A percentile compares a stretch with the other conserved stretches of the same genome.
phyloP scores from a whole-genome alignment of 2,888 invertebrate genomes.

The Drosophila kanekoi region DNA sequence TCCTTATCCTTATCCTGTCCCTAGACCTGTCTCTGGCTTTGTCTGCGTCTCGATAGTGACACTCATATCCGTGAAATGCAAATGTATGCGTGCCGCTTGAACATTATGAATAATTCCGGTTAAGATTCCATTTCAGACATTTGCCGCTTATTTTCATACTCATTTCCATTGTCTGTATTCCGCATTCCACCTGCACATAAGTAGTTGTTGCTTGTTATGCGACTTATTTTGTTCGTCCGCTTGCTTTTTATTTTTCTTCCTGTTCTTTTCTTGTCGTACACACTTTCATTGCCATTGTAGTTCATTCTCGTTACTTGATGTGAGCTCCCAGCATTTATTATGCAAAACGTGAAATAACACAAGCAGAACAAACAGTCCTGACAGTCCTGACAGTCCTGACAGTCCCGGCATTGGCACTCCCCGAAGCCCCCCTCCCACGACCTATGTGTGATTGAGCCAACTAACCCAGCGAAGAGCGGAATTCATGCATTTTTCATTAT shows the following conservation, averaged over 20 bases:
- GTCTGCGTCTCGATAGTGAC: conserved; percentile 70
- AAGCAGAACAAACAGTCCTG: conserved; percentile 49
- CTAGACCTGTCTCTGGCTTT: conserved; percentile 7
- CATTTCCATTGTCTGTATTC: conserved; percentile 42
- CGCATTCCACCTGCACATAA: conserved; percentile 62
- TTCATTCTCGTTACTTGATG: conserved; percentile 33
- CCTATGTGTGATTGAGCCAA: conserved; percentile 41
- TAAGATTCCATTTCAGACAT: conserved; percentile 72
- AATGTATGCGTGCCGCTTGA: conserved; percentile 78
- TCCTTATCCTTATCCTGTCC: not conserved
- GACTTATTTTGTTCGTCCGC: conserved; percentile 46
- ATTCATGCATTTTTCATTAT: conserved; percentile 57
- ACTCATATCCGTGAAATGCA: conserved; percentile 75
- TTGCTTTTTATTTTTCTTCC: conserved; percentile 5
- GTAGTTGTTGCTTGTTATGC: conserved; percentile 62
- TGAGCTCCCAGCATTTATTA: conserved; percentile 70
- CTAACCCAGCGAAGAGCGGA: conserved; percentile 18
- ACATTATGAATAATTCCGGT: conserved; percentile 80
- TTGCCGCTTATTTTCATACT: conserved; percentile 63
- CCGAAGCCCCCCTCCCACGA: not conserved
- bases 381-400: conserved; percentile 19
- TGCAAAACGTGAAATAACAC: conserved; percentile 69
- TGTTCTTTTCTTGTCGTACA: conserved; percentile 24
- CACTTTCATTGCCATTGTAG: conserved; percentile 47
- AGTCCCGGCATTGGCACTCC: conserved; percentile 8